phyloP scores from a whole-genome alignment of 2,797 vertebrate species.

The Myotis daubentonii region DNA sequence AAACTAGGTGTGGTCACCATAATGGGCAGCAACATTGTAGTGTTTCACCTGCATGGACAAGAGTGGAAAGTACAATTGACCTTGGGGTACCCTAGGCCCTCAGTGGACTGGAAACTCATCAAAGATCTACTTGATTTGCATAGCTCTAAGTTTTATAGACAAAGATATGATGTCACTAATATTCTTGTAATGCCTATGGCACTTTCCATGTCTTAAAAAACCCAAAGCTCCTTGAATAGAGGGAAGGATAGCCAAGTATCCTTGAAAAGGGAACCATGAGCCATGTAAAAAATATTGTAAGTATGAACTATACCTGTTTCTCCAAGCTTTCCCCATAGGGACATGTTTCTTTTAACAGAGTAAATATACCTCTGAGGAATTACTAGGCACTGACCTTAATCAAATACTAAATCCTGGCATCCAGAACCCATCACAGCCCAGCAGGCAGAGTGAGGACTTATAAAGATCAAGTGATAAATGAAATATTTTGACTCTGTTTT shows the following conservation, averaged over 20 bases:
- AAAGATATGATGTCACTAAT: not conserved
- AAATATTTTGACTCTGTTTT: slow-evolving; percentile 55
- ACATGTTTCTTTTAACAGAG: not conserved
- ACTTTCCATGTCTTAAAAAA: not conserved
- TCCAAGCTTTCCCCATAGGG: not conserved
- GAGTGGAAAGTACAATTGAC: not conserved
- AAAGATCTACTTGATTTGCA: not conserved
- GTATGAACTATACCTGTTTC: not conserved
- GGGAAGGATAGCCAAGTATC: not conserved
- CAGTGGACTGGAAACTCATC: not conserved
- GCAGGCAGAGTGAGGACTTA: not conserved
- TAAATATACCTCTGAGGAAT: slow-evolving; percentile 24
- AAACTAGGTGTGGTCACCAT: not conserved
- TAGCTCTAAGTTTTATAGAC: not conserved
- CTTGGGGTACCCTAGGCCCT: not conserved
- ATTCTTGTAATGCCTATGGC: not conserved
- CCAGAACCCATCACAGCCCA: not conserved
- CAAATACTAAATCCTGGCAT: slow-evolving; percentile 2
- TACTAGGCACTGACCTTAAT: not conserved
- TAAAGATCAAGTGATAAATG: not conserved
- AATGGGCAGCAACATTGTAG: not conserved
- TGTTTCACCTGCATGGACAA: too few species aligned
- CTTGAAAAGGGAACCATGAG: not conserved
- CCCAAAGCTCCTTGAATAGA: not conserved
- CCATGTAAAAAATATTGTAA: not conserved